Conservation (phyloP, 2,888 invertebrate genomes). For the Galerucella calmariensis region DNA sequence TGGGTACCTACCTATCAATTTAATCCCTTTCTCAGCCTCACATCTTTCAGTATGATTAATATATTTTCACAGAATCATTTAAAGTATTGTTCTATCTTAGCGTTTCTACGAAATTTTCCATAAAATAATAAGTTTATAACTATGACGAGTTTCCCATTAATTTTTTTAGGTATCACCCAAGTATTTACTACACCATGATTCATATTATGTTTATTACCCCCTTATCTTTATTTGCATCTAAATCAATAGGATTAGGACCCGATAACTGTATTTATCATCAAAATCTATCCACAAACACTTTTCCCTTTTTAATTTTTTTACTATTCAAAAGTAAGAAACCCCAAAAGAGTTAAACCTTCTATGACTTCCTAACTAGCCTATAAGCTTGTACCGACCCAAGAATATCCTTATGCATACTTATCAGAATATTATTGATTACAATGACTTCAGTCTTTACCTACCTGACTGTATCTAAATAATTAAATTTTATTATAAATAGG, state of each 20-base stretch:
- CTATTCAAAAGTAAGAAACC: no score
- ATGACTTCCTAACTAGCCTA: no score
- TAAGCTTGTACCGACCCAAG: no score
- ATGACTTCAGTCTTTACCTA: no score
- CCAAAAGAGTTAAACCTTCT: no score
- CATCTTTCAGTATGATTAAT: neutral
- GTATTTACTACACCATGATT: constrained; percentile 6
- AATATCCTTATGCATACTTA: no score
- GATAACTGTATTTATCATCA: neutral
- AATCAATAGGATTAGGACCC: neutral
- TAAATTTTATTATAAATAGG: no score
- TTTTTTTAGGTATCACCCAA: neutral
- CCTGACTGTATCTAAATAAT: no score
- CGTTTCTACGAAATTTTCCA: neutral
- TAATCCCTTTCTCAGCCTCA: no score
- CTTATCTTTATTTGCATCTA: constrained; percentile 10
- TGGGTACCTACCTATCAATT: no score
- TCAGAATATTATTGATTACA: no score
- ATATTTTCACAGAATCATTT: neutral
- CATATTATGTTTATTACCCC: neutral
- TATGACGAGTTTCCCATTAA: neutral
- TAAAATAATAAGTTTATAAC: constrained; percentile 2
- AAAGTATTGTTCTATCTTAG: neutral
- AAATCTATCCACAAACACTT: neutral
- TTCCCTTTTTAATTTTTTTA: no score